Evolutionary conservation across 1,140 invertebrate genomes (phyloP), one percentile per base, ranked within the genome.

Genomic region (Nixonia krombeini): DNA sequence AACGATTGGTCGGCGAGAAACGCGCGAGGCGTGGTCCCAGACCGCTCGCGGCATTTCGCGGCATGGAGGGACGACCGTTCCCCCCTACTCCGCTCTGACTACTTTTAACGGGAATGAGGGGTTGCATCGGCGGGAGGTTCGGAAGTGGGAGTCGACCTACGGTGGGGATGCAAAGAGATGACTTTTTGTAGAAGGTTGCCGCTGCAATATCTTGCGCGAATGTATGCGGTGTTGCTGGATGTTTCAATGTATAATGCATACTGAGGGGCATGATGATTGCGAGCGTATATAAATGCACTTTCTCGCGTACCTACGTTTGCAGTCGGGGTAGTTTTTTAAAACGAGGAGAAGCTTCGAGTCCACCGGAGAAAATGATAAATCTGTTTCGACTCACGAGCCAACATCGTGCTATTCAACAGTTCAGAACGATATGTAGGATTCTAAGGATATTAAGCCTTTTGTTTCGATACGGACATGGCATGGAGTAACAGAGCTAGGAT

Each of bases 231-330:
- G 46, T 47, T 40, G 29, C 49, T 49, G 49, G 44, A 17, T 45
- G 57, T 62, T 53, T 62, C 41, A 33, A 50, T 45, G 44, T 40
- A 53, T 53, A 62, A 47, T 52, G 37, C 41, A 46, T 17, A 28
- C 21, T 13, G 23, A 28, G 15, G 16, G 42, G 10, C 10, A 7
- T 16, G 46, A 23, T 18, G 46, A 23, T 18, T 37, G 31, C 31
- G 46, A 8, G 2, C 17, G 29, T 28, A 29, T 28, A 50, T 44
- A 37, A 59, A 59, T 59, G 56, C 56, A 50, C 29, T 49, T 33
- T 26, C 44, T 25, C 53, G 53, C 31, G 26, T 23, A 41, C 31
- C n/a, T n/a, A n/a, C 9, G 9, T 31, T 31, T 31, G 29, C 26
- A 17, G 17, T 38, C 17, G 37, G 37, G 37, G 16, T 18, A 16